A percentile compares a stretch with the other conserved stretches of the same genome.
phyloP scores from a whole-genome alignment of 2,888 invertebrate species.

The Acanthosepion esculentum region DNA sequence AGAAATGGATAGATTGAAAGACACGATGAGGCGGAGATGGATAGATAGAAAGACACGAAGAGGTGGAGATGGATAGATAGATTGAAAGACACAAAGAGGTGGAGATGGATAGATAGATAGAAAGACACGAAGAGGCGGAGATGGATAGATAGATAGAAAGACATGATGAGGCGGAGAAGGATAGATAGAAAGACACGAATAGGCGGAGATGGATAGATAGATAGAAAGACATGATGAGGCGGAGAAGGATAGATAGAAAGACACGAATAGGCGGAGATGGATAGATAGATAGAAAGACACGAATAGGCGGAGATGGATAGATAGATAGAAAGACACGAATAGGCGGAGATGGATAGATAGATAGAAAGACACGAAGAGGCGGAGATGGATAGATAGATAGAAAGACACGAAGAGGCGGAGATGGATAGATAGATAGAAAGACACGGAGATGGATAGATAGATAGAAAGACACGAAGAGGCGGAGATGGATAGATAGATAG shows the following conservation, averaged over 20 bases:
- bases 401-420: accelerated
- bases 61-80: too few species aligned
- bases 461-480: neutral
- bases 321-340: neutral
- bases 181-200: too few species aligned
- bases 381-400: neutral
- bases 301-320: too few species aligned
- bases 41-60: neutral
- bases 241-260: neutral
- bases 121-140: too few species aligned
- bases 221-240: neutral
- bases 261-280: too few species aligned
- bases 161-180: accelerated
- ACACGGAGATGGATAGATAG: neutral
- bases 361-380: too few species aligned
- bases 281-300: too few species aligned
- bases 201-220: neutral
- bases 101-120: neutral
- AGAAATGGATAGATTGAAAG: neutral
- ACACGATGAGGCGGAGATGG: too few species aligned
- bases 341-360: neutral
- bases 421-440: neutral
- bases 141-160: neutral
- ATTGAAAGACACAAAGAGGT: neutral
- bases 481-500: neutral